phyloP scores from a whole-genome alignment of 1,140 invertebrate species.

The Metaphire vulgaris region DNA sequence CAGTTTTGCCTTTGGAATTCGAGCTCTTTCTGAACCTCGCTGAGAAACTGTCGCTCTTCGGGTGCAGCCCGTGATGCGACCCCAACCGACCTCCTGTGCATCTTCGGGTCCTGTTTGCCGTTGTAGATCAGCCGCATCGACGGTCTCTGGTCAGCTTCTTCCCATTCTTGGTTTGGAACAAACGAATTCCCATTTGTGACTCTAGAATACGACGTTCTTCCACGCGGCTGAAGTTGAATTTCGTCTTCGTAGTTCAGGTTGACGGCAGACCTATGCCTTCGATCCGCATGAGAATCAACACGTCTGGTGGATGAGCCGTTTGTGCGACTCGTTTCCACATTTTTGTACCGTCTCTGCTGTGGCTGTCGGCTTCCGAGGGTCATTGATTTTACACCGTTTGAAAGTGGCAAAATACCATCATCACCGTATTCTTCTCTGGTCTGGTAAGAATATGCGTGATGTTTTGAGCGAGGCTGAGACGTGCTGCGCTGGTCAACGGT shows the following conservation, averaged over 20 bases:
- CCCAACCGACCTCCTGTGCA: background rate
- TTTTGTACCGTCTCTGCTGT: too few relatives aligned
- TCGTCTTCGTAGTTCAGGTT: too few relatives aligned
- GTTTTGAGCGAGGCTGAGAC: too few relatives aligned
- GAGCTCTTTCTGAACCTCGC: conserved; percentile 14
- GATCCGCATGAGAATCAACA: too few relatives aligned
- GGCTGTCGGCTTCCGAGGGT: too few relatives aligned
- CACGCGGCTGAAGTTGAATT: background rate
- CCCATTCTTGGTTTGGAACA: background rate
- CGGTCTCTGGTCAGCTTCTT: background rate
- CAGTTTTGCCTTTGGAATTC: conserved; percentile 16
- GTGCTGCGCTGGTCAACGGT: too few relatives aligned
- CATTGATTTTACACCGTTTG: background rate
- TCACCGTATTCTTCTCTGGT: background rate
- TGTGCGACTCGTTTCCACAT: too few relatives aligned
- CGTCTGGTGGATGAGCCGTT: too few relatives aligned
- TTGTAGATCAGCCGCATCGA: background rate
- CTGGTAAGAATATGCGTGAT: background rate
- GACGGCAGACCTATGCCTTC: too few relatives aligned
- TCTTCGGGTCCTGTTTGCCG: background rate
- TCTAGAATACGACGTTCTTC: background rate
- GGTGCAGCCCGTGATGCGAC: background rate
- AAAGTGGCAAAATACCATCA: background rate
- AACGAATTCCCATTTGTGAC: background rate
- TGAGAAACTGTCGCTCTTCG: conserved; percentile 13